Conservation (phyloP, 2,113 vertebrate genomes). For the Thermophis baileyi region DNA sequence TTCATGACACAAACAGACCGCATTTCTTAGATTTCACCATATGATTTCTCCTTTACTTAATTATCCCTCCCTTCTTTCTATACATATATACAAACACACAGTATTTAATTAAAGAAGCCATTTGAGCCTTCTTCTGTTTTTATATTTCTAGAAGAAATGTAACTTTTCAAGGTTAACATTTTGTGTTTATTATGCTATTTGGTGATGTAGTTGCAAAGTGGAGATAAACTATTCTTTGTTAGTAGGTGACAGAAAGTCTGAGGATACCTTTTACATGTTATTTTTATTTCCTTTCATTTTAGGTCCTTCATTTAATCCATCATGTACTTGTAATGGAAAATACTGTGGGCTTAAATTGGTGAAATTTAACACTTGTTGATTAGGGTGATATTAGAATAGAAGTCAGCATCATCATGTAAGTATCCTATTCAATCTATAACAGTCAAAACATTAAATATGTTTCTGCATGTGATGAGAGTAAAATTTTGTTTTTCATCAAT, state of each 20-base stretch:
- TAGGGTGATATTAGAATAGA: background rate
- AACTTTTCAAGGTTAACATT: slow-evolving; percentile 14
- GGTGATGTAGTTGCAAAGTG: background rate
- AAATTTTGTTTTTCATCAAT: background rate
- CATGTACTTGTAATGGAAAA: background rate
- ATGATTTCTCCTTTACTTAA: background rate
- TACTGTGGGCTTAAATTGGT: background rate
- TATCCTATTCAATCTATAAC: slow-evolving; percentile 38
- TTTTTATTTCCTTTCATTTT: slow-evolving; percentile 16
- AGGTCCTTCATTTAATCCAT: background rate
- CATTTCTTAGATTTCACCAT: background rate
- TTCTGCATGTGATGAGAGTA: slow-evolving; percentile 10
- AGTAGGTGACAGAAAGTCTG: background rate
- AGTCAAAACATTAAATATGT: slow-evolving; percentile 2
- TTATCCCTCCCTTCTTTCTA: background rate
- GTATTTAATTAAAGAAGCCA: background rate
- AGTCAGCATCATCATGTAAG: slow-evolving; percentile 27
- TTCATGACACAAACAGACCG: background rate
- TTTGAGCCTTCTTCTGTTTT: slow-evolving; percentile 7
- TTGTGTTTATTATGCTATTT: slow-evolving; percentile 23
- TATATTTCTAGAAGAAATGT: background rate
- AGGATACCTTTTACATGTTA: background rate
- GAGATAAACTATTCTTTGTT: background rate
- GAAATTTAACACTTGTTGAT: background rate
- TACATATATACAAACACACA: background rate